Percentiles rank a stretch among this genome's conserved stretches.
Conservation (phyloP, 2,888 invertebrate species). For the Eupeodes latifasciatus region DNA sequence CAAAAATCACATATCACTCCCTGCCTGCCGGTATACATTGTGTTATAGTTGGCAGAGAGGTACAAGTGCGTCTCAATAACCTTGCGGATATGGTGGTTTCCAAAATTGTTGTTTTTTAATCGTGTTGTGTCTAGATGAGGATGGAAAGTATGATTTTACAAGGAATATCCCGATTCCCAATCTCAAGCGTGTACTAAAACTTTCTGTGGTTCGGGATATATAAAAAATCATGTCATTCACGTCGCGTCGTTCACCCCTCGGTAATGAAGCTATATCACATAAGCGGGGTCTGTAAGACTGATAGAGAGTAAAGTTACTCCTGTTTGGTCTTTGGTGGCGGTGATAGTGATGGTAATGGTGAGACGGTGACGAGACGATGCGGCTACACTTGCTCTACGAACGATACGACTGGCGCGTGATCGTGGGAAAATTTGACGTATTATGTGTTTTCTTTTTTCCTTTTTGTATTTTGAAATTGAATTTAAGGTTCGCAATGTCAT, state of each 20-base stretch:
- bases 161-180: conserved; percentile 53
- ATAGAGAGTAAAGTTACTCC: conserved; percentile 42
- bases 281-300: conserved; percentile 14
- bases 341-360: conserved; percentile 10
- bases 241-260: conserved; percentile 58
- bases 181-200: conserved; percentile 26
- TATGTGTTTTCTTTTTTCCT: conserved; percentile 19
- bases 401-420: conserved; percentile 53
- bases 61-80: conserved; percentile 69
- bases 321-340: conserved; percentile 26
- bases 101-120: conserved; percentile 46
- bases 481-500: conserved; percentile 35
- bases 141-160: conserved; percentile 68
- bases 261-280: conserved; percentile 39
- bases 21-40: conserved; percentile 23
- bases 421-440: conserved; percentile 66
- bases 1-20: conserved; percentile 63
- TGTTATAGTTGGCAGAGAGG: background rate
- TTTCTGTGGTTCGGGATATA: conserved; percentile 28
- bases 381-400: conserved; percentile 59
- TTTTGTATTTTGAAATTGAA: background rate
- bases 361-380: conserved; percentile 34
- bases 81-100: conserved; percentile 76
- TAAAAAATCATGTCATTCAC: conserved; percentile 41
- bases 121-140: conserved; percentile 31